Evolutionary conservation across 92 coral and sea anemone species (phyloP).

Genomic region (Isaurus tuberculatus): DNA sequence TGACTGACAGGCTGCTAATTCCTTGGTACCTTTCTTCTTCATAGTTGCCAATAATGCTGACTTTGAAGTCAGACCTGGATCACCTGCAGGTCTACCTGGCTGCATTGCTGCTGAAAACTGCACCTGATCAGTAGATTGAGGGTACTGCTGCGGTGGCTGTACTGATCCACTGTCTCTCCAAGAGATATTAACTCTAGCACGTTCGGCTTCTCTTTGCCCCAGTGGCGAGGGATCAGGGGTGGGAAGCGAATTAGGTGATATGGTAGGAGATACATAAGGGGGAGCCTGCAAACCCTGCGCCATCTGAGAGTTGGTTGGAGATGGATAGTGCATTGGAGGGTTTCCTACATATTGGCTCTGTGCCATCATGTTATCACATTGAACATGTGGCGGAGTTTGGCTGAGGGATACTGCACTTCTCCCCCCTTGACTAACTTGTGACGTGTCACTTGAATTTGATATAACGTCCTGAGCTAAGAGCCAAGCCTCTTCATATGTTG

Average conservation of each 20-base stretch:
- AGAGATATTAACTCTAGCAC: constrained; percentile 83
- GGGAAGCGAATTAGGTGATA: constrained; percentile 78
- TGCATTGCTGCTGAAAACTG: constrained; percentile 45
- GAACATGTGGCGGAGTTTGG: constrained; percentile 42
- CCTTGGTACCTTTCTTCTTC: constrained; percentile 36
- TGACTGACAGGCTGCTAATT: constrained; percentile 24
- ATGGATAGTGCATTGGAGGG: constrained; percentile 65
- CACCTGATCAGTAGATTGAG: constrained; percentile 41
- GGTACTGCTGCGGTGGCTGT: constrained; percentile 52
- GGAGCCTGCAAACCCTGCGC: constrained; percentile 64
- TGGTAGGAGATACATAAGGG: constrained; percentile 64
- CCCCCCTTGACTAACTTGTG: constrained; percentile 78
- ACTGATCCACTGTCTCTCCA: constrained; percentile 79
- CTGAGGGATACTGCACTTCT: constrained; percentile 68
- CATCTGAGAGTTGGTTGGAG: constrained; percentile 61
- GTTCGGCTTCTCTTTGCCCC: constrained; percentile 76
- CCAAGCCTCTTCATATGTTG: constrained; percentile 86
- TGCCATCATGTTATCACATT: constrained; percentile 19
- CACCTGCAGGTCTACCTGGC: constrained; percentile 39
- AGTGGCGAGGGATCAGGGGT: constrained; percentile 90
- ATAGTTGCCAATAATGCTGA: constrained; percentile 33
- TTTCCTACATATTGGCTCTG: constrained; percentile 15
- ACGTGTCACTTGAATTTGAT: constrained; percentile 63
- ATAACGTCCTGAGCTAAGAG: constrained; percentile 74
- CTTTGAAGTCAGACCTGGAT: constrained; percentile 18